Conservation (phyloP, 2,888 invertebrate species). For the Cantharis rustica region DNA sequence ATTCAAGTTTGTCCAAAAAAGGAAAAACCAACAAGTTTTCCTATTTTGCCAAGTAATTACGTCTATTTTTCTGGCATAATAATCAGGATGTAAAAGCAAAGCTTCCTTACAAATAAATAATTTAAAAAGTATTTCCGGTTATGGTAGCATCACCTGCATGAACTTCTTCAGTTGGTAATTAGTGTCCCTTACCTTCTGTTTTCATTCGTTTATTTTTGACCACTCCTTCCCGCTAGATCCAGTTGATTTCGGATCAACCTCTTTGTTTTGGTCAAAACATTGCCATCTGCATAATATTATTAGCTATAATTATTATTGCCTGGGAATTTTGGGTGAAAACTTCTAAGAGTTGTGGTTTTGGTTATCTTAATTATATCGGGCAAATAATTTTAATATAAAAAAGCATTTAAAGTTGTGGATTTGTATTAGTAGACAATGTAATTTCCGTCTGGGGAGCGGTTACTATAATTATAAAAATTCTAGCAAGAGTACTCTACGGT, state of each 20-base stretch:
- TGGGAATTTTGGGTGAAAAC: neutral
- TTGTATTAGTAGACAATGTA: neutral
- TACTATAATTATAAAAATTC: neutral
- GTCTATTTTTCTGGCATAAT: neutral
- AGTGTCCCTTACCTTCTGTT: neutral
- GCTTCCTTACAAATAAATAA: neutral
- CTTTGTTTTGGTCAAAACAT: neutral
- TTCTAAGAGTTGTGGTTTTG: neutral
- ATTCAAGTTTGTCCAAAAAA: neutral
- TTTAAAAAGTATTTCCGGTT: neutral
- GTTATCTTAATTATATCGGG: neutral
- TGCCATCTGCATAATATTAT: neutral
- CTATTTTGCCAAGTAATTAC: neutral
- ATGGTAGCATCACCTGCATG: neutral
- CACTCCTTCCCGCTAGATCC: neutral
- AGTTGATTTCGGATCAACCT: neutral
- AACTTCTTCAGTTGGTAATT: neutral
- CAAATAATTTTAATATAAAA: neutral
- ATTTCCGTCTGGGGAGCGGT: neutral
- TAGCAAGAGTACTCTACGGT: neutral
- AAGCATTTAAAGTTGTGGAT: neutral
- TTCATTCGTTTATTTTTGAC: neutral
- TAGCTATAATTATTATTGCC: no score
- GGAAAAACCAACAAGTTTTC: neutral
- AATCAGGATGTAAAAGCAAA: neutral